Base-by-base conservation (phyloP, 2,888 invertebrate species). In the Anticlea derivata region DNA sequence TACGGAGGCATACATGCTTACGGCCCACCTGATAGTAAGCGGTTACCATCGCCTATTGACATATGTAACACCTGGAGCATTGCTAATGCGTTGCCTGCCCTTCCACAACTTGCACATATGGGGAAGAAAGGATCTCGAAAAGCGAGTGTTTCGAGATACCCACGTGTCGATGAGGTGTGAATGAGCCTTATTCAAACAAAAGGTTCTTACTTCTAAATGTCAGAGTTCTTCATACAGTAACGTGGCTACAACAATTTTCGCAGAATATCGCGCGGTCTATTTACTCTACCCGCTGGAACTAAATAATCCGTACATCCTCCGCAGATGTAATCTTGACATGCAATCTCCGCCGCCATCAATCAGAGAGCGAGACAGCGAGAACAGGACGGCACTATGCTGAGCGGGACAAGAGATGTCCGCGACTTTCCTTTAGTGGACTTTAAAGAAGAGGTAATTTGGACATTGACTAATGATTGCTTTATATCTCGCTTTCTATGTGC, bases 321-420 rank as follows among this genome's bases (percentile, higher is more conserved):
- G 75, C 78, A 84, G 84, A 83, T 86, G 82, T 87, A 86, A 86
- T 85, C 86, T 84, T 84, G 86, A 84, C 86, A 83, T 84, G 86
- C 86, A 87, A 87, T 87, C 86, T 87, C 85, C 87, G 84, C 77
- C 65, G 72, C 81, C 78, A 87, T 87, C 86, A 87, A 87, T 87
- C 86, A 86, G 66, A 55, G 55, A 60, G 65, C 46, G 49, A 52
- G 55, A 49, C 41, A 29, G 33, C 38, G 44, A 27, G 47, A 50
- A 24, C 23, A 34, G 48, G 49, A 60, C 43, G 38, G 50, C 29
- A 38, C 13, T 50, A 41, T 50, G 29, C 47, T 24, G 31, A 41
- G 31, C 12, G 24, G n/a, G 41, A 41, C 31, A 31, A 24, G 12
- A 35, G 22, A 43, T 47, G 47, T 47, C 48, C 45, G 41, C 37